Base-by-base conservation (phyloP, 2,888 invertebrate species). In the Drosophila meridiana region DNA sequence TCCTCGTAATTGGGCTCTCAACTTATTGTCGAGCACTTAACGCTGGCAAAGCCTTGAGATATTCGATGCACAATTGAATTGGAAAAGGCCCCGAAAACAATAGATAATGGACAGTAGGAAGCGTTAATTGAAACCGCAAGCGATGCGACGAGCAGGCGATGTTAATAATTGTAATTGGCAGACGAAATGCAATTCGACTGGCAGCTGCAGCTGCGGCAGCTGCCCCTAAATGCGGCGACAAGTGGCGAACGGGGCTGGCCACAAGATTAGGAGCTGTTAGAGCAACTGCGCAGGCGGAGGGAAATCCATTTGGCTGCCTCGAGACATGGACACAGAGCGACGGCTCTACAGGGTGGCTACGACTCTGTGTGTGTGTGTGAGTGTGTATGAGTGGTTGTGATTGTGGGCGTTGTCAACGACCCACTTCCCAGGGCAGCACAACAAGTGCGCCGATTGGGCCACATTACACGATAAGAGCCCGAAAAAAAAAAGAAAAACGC, bases 41-140 rank as follows among this genome's bases (percentile, higher is more conserved):
- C 43, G 9, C 20, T 38, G 47, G 30, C 56, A 74, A 61, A 64
- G 89, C 84, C 84, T 85, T 78, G 70, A 85, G 85, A 83, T 83
- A 82, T 73, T 60, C 64, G 60, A 32, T 53, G 30, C 13, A 48
- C 68, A 84, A 84, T 87, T 87, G 77, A 80, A 83, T 82, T 84
- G 65, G 69, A 69, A 73, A 52, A 78, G 86, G 78, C 90, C 86
- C 86, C 78, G 73, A 63, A 87, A 84, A 76, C 80, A 69, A 73
- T 56, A 66, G 69, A 70, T 87, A 87, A 87, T 90, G 69, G 89
- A 87, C 90, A 89, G 87, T 90, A 87, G 87, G 87, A 80, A 79
- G 82, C 83, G 87, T 87, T 89, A 89, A 87, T 90, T 87, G 87
- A 80, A 87, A 87, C 89, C 90, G 73, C 89, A 90, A 87, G 89